Base-by-base conservation (phyloP, 2,113 vertebrate genomes). In the Pyrgilauda ruficollis region DNA sequence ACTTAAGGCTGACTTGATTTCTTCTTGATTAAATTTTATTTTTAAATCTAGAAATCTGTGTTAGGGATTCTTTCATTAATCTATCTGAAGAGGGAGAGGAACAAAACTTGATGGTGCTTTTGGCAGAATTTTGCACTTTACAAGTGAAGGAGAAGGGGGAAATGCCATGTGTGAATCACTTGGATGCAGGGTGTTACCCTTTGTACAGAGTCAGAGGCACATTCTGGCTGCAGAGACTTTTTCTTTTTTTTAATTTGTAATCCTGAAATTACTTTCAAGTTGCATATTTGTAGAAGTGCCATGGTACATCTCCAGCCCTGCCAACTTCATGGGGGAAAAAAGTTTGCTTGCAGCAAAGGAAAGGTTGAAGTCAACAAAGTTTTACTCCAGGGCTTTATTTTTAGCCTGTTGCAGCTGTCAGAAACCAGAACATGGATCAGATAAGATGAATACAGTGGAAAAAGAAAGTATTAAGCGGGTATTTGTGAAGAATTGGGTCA, bases 281-380 rank as follows among this genome's bases (percentile, higher is more conserved):
- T 93, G 31, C 13, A 3, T 76, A n/a, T 73, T 80, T 88, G 83
- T 88, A 85, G 68, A 80, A 33, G 27, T 89, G 37, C 79, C 33
- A 21, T 3, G 3, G n/a, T 44, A 30, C 16, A 9, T 77, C n/a
- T 69, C 41, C 68, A 63, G 5, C 37, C 93, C 53, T 63, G 63
- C 39, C 67, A 41, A 0, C 41, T 76, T 73, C 3, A 3, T 4
- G 1, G 3, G 11, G 9, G 2, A 2, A 10, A 39, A 39, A 58
- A 8, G 28, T 46, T 56, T 86, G 21, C n/a, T 84, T 72, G 56
- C 27, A 52, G 44, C 27, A 72, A 70, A 85, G 66, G 74, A 85
- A 78, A 30, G 15, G 47, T 44, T 87, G 41, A 49, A 50, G 13
- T 85, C 89, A 72, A 87, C 49, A 4, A 75, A 87, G 18, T 77